Percentiles rank a stretch among this genome's conserved stretches.
phyloP scores from a whole-genome alignment of 2,113 vertebrate genomes.

The Sisor rabdophorus region DNA sequence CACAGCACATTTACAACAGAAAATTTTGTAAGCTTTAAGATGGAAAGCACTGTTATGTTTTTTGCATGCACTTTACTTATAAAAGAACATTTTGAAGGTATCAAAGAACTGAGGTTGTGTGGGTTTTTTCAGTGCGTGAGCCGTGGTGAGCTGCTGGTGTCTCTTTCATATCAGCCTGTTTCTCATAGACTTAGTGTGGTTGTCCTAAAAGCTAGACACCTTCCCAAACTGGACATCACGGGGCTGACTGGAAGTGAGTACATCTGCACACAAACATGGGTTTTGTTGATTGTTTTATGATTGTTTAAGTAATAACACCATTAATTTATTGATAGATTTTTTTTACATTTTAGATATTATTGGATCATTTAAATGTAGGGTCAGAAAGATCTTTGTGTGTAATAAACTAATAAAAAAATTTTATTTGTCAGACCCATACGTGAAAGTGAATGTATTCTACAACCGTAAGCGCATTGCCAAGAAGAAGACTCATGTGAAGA shows the following conservation, averaged over 20 bases:
- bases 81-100: neutral
- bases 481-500: constrained; percentile 98
- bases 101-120: constrained; percentile 13
- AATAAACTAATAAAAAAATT: neutral
- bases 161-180: constrained; percentile 92
- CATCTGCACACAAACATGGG: constrained; percentile 50
- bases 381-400: neutral
- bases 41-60: neutral
- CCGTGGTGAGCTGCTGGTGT: constrained; percentile 90
- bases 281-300: no score
- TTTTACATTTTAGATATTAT: neutral
- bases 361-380: neutral
- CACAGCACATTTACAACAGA: neutral
- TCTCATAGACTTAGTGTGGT: constrained; percentile 93
- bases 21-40: neutral
- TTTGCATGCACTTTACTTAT: neutral
- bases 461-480: constrained; percentile 92
- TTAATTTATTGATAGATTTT: neutral
- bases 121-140: constrained; percentile 73
- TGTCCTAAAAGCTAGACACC: constrained; percentile 90
- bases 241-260: constrained; percentile 97
- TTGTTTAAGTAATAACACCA: neutral
- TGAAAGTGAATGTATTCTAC: constrained; percentile 97
- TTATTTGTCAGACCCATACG: constrained; percentile 81
- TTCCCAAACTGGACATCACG: constrained; percentile 96